These are phyloP conservation scores for Pollicipes pollicipes DNA, from an alignment of 1,140 invertebrate genomes.

Conservation along the genomic window DNA sequence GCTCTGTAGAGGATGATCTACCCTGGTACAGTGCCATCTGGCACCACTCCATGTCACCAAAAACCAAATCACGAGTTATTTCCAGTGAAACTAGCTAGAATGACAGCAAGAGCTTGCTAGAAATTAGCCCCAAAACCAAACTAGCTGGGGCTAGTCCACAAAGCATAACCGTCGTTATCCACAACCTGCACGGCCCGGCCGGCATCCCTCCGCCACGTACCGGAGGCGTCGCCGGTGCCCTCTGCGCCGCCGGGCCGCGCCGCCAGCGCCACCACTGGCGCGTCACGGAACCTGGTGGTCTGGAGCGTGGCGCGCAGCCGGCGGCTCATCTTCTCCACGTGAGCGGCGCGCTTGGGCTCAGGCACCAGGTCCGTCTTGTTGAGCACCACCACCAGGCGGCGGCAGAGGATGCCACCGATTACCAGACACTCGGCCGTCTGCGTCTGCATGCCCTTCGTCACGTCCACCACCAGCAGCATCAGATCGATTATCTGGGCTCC, in stretches of 20 bases:
- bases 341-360: constrained; percentile 28
- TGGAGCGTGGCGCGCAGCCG: constrained; percentile 30
- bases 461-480: constrained; percentile 54
- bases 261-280: constrained; percentile 36
- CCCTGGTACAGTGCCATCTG: no score
- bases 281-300: constrained; percentile 38
- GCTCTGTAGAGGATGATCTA: no score
- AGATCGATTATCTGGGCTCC: constrained; percentile 57
- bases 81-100: no score
- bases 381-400: constrained; percentile 45
- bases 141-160: no score
- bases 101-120: no score
- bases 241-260: constrained; percentile 35
- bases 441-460: constrained; percentile 56
- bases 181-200: no score
- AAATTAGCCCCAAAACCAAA: no score
- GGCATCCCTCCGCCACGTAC: neutral
- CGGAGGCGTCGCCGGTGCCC: constrained; percentile 12
- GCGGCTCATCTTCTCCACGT: constrained; percentile 38
- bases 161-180: no score
- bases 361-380: constrained; percentile 54
- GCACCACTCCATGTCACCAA: no score
- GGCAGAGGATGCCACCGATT: constrained; percentile 47
- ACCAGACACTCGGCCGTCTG: constrained; percentile 63
- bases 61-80: no score